phyloP scores from a whole-genome alignment of 2,888 invertebrate genomes.

The Ernsta delagoae region DNA sequence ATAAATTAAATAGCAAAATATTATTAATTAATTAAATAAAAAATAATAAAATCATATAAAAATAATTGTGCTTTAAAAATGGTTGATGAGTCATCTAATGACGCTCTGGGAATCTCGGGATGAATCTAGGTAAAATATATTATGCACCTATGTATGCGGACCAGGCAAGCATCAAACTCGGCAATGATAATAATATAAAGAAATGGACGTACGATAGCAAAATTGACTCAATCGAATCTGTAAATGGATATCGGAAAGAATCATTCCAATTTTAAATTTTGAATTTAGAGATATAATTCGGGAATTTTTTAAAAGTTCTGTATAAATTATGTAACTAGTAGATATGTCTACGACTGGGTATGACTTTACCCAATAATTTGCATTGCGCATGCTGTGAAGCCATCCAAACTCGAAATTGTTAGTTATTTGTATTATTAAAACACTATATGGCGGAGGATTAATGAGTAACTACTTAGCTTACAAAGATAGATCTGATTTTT shows the following conservation, averaged over 20 bases:
- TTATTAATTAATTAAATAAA: conserved; percentile 24
- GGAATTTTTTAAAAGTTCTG: neutral
- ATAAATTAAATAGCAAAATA: conserved; percentile 32
- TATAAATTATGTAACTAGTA: neutral
- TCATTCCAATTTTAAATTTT: conserved; percentile 2
- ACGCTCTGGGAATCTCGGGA: conserved; percentile 45
- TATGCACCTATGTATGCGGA: conserved; percentile 50
- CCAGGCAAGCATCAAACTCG: no score
- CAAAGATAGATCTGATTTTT: conserved; percentile 6
- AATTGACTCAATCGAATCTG: no score
- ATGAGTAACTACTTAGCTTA: neutral
- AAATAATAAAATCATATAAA: conserved; percentile 30
- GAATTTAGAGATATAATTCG: neutral
- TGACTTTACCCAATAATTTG: no score
- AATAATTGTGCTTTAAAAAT: conserved; percentile 32
- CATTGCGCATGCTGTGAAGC: neutral
- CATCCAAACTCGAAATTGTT: neutral
- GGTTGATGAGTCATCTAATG: conserved; percentile 60
- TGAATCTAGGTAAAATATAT: conserved; percentile 58
- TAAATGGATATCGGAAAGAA: neutral
- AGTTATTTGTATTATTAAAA: neutral
- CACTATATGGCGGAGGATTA: neutral
- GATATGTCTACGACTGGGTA: no score
- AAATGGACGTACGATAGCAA: no score
- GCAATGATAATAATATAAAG: no score